Base-by-base conservation (phyloP, 2,113 vertebrate species). In the Lepus europaeus region DNA sequence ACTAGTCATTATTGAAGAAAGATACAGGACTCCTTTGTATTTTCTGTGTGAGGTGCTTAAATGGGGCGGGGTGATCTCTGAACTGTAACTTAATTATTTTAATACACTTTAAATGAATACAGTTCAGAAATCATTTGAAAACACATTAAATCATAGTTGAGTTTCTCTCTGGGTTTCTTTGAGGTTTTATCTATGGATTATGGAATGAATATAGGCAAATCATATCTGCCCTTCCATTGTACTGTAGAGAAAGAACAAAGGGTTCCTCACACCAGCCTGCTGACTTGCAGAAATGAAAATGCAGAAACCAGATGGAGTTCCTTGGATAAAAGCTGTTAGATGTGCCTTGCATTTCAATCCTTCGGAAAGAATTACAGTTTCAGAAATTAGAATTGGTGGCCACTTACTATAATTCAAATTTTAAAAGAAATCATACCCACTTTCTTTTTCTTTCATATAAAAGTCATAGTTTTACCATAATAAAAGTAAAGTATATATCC, bases 121-220 rank as follows among this genome's bases (percentile, higher is more conserved):
- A 77, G 79, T 90, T 77, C 31, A 84, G 66, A 92, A 96, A 53
- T 84, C 16, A 74, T 59, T 91, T 90, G 25, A 76, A 83, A 96
- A 25, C 36, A 69, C n/a, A 49, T 36, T 76, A 77, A 92, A 31
- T 88, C 20, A 70, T 7, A 39, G 22, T n/a, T 89, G 49, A 72
- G 87, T 66, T 11, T 77, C 17, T 73, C 53, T 10, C 61, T 53
- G 17, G 33, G 51, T 79, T 82, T 89, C 66, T 82, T 53, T 89
- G 73, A 12, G 27, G 23, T 39, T 94, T 93, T 70, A 76, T 64
- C 33, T 80, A 22, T 53, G 33, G 13, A 70, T 95, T 87, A 83
- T 49, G 33, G 84, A 97, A 90, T 95, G 22, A 79, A 36, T 61
- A 79, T 84, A 51, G 2, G 51, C n/a, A 33, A n/a, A n/a, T 94